Evolutionary conservation across 2,888 invertebrate species (phyloP).

Genomic region (Callosobruchus maculatus): DNA sequence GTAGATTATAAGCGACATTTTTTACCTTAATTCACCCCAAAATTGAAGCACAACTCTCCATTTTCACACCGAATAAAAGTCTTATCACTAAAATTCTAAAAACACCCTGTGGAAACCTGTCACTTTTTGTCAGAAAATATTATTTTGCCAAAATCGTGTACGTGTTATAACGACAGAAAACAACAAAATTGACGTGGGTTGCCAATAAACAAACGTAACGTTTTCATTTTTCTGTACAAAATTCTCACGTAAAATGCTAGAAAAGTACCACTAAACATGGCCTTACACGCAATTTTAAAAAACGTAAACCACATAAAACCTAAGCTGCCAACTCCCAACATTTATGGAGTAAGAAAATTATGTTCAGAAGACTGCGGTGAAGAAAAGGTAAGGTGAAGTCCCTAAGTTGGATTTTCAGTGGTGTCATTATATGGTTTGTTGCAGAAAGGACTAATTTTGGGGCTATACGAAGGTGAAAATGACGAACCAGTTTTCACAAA

Average conservation of each 20-base stretch:
- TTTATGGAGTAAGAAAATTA: conserved; percentile 18
- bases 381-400: conserved; percentile 22
- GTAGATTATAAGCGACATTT: background rate
- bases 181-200: conserved; percentile 12
- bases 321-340: conserved; percentile 16
- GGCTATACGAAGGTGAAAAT: conserved; percentile 51
- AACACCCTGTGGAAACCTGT: background rate
- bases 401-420: background rate
- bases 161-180: background rate
- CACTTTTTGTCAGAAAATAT: background rate
- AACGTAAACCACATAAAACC: conserved; percentile 24
- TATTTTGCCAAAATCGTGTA: background rate
- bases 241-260: conserved; percentile 28
- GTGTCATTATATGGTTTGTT: conserved; percentile 5
- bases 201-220: conserved; percentile 21
- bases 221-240: conserved; percentile 26
- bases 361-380: conserved; percentile 28
- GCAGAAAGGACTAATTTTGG: conserved; percentile 57
- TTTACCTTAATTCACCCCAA: background rate
- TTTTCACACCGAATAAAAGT: background rate
- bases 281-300: conserved; percentile 21
- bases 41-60: background rate
- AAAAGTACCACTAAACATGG: conserved; percentile 22
- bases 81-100: background rate
- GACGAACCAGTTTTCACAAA: conserved; percentile 51